A percentile compares a stretch with the other conserved stretches of the same genome.
Conservation (phyloP, 1,140 invertebrate species). For the Camponotus pennsylvanicus region DNA sequence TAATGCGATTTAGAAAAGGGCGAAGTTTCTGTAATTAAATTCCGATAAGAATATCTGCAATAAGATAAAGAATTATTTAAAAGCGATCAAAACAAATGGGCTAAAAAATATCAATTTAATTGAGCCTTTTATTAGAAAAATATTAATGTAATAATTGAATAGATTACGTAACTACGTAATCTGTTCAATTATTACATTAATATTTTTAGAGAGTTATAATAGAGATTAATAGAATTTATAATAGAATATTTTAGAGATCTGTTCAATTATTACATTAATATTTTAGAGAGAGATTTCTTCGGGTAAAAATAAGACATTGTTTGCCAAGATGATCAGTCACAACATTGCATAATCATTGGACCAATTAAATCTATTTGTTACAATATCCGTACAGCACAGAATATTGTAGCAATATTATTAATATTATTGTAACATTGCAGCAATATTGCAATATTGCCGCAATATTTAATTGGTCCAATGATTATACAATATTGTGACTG, state of each 20-base stretch:
- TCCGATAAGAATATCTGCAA: background rate
- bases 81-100: background rate
- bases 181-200: too few relatives aligned
- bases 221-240: too few relatives aligned
- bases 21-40: background rate
- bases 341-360: background rate
- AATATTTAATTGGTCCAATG: background rate
- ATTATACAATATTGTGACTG: slow-evolving; percentile 7
- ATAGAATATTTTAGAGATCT: too few relatives aligned
- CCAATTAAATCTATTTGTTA: background rate
- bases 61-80: background rate
- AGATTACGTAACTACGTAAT: background rate
- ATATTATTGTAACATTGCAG: too few relatives aligned
- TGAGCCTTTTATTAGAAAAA: background rate
- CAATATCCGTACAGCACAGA: background rate
- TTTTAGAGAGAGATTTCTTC: too few relatives aligned
- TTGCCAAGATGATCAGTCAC: background rate
- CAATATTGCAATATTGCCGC: too few relatives aligned
- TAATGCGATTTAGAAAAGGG: background rate
- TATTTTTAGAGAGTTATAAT: too few relatives aligned
- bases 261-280: too few relatives aligned
- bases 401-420: too few relatives aligned
- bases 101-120: background rate
- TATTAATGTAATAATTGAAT: background rate
- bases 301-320: background rate